A percentile compares a stretch with the other conserved stretches of the same genome.
Evolutionary conservation across 2,113 vertebrate species (phyloP).

Genomic region (Chauna torquata): DNA sequence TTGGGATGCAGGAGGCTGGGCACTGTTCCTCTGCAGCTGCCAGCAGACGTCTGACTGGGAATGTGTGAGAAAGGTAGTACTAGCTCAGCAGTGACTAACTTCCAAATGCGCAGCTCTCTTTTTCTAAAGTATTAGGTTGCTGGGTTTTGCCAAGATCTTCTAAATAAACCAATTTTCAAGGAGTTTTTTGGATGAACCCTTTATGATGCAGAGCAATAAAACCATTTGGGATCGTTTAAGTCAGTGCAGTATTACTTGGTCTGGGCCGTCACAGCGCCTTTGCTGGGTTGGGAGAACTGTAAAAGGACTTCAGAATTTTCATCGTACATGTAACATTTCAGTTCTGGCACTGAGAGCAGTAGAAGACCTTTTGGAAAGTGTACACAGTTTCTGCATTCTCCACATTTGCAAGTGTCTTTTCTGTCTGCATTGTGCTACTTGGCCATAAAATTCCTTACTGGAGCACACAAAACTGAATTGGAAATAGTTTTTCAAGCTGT

Average conservation of each 20-base stretch:
- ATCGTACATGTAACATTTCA: not conserved
- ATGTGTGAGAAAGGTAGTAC: not conserved
- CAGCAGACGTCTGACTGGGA: not conserved
- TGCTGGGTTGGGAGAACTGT: not conserved
- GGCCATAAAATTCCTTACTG: not conserved
- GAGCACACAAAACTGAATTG: not conserved
- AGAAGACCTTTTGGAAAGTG: not conserved
- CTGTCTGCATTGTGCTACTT: not conserved
- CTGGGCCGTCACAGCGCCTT: not conserved
- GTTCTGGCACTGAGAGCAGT: not conserved
- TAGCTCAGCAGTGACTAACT: not conserved
- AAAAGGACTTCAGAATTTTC: not conserved
- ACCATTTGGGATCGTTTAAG: not conserved
- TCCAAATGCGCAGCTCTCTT: not conserved
- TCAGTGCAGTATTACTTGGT: not conserved
- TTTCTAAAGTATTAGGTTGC: not conserved
- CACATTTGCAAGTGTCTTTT: not conserved
- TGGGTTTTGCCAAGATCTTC: conserved; percentile 2
- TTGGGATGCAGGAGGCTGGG: not conserved
- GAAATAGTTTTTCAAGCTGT: not conserved
- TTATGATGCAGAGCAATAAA: not conserved
- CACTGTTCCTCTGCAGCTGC: not conserved
- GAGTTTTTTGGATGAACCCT: not conserved
- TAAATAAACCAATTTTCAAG: not conserved
- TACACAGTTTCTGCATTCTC: not conserved